phyloP scores from a whole-genome alignment of 1,140 invertebrate species.

The Drosophila jambulina region DNA sequence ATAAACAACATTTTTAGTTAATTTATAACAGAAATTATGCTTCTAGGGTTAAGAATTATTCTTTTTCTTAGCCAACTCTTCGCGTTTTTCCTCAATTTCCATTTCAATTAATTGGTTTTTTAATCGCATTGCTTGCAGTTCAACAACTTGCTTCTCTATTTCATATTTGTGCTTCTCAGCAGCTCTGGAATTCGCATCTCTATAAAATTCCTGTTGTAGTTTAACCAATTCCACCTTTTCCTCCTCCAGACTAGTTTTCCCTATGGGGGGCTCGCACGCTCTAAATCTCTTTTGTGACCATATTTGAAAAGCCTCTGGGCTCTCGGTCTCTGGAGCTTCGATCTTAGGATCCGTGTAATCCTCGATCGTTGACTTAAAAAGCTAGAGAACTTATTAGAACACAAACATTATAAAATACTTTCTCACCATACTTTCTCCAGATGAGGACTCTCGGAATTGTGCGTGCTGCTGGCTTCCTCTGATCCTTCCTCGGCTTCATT shows the following conservation, averaged over 20 bases:
- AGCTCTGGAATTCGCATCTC: slow-evolving; percentile 16
- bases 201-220: slow-evolving; percentile 22
- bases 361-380: slow-evolving; percentile 8
- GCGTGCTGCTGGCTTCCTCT: slow-evolving; percentile 1
- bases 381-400: background rate
- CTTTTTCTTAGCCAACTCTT: background rate
- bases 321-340: background rate
- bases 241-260: background rate
- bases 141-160: slow-evolving; percentile 8
- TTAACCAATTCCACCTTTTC: slow-evolving; percentile 28
- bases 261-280: background rate
- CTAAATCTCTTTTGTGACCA: background rate
- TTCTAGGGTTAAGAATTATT: slow-evolving; percentile 5
- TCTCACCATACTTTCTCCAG: slow-evolving; percentile 1
- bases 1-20: too few species aligned
- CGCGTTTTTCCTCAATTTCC: slow-evolving; percentile 23
- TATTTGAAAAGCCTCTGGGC: background rate
- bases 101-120: slow-evolving; percentile 26
- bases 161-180: slow-evolving; percentile 34
- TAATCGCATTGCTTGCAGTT: slow-evolving; percentile 9
- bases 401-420: background rate
- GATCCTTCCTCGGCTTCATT: slow-evolving; percentile 10
- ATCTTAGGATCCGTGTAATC: slow-evolving; percentile 5
- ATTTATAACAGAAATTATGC: too few species aligned
- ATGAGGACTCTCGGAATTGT: background rate